Percentiles rank a stretch among this genome's conserved stretches.
These are phyloP conservation scores for Drosophila testacea DNA, from an alignment of 2,888 invertebrate species.

Conservation along the genomic window DNA sequence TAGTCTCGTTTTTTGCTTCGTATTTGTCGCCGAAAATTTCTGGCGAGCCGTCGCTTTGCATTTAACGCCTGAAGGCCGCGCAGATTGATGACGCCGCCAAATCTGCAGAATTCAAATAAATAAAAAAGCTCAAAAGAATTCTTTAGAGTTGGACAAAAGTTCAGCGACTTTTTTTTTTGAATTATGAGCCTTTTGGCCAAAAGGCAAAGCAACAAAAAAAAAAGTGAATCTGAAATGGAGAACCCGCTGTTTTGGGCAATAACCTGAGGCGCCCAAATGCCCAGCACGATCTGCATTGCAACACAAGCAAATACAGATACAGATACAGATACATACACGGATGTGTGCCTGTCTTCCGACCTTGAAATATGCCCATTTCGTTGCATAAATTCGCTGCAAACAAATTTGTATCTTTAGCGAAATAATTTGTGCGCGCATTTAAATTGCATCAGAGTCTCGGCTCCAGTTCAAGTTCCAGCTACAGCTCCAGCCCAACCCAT, in stretches of 20 bases:
- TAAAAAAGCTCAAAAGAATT: conserved; percentile 38
- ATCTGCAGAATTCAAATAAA: conserved; percentile 60
- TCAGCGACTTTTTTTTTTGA: conserved; percentile 67
- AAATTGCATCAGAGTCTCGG: conserved; percentile 62
- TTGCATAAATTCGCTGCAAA: conserved; percentile 75
- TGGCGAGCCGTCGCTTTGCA: conserved; percentile 64
- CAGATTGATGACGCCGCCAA: conserved; percentile 79
- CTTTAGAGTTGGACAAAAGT: conserved; percentile 59
- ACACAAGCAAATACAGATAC: neutral
- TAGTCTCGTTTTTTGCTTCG: conserved; percentile 33
- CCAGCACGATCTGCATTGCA: conserved; percentile 28
- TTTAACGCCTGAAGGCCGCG: conserved; percentile 80
- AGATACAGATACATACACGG: conserved; percentile 1
- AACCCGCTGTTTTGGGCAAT: conserved; percentile 60
- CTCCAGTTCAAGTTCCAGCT: neutral
- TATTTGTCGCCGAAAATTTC: conserved; percentile 68
- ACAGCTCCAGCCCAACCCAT: conserved; percentile 40
- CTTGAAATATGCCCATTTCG: conserved; percentile 80
- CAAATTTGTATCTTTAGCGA: conserved; percentile 51
- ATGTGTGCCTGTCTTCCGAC: conserved; percentile 65
- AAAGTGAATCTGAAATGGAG: conserved; percentile 82
- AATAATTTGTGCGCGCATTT: conserved; percentile 71
- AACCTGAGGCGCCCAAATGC: conserved; percentile 50
- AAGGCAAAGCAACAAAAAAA: conserved; percentile 55
- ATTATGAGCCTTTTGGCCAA: conserved; percentile 60